phyloP scores from a whole-genome alignment of 2,888 invertebrate species.

The Silvanus unidentatus region DNA sequence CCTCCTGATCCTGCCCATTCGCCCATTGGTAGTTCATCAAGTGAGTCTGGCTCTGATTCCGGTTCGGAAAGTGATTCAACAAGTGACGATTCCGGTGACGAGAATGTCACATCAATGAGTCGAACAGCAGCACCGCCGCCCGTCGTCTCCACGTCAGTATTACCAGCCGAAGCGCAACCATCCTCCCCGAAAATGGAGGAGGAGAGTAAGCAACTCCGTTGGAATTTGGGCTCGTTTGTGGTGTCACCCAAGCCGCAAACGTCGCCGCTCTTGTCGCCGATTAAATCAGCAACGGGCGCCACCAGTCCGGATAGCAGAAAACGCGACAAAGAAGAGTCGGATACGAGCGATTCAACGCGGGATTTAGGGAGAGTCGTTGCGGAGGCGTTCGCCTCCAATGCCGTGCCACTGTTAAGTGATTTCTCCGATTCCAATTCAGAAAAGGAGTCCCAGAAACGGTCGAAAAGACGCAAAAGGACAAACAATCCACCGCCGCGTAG shows the following conservation, averaged over 20 bases:
- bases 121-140: constrained; percentile 19
- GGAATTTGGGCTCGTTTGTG: constrained; percentile 46
- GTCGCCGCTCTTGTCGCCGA: constrained; percentile 14
- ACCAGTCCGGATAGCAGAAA: constrained; percentile 27
- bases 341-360: constrained; percentile 51
- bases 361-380: constrained; percentile 54
- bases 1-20: constrained; percentile 34
- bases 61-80: constrained; percentile 53
- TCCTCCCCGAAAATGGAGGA: constrained; percentile 45
- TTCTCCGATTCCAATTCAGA: constrained; percentile 52
- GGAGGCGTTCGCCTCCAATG: constrained; percentile 41
- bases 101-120: constrained; percentile 27
- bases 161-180: constrained; percentile 30
- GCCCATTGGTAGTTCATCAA: constrained; percentile 56
- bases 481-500: constrained; percentile 23
- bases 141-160: constrained; percentile 10
- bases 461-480: constrained; percentile 29
- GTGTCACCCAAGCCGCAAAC: constrained; percentile 20
- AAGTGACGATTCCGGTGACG: constrained; percentile 52
- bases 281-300: constrained; percentile 11
- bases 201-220: constrained; percentile 38
- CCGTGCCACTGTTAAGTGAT: constrained; percentile 51
- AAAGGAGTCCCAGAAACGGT: constrained; percentile 17
- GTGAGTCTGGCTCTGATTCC: constrained; percentile 59
- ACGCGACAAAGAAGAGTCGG: constrained; percentile 38